Base-by-base conservation (phyloP, 2,888 invertebrate species). In the Brachyptera putata region DNA sequence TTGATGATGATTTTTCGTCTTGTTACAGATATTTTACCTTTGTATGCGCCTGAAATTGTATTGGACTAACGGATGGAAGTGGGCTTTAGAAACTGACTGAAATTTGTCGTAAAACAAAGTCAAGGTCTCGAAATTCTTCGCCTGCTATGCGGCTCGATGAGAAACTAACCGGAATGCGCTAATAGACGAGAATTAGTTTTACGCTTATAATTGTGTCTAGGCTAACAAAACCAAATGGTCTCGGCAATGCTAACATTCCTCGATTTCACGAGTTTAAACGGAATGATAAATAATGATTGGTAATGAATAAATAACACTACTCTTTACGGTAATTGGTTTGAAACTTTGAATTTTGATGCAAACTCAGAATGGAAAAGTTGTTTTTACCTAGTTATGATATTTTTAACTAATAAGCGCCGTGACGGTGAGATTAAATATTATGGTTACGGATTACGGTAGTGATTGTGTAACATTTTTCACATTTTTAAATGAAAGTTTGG, bases 241-340 rank as follows among this genome's bases (percentile, higher is more conserved):
- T 60, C 56, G 14, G 57, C 60, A 61, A 57, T 61, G 60, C 60
- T 61, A 61, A 61, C 53, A 39, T 49, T 41, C 46, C 39, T 46
- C 7, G 24, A 46, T n/a, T n/a, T n/a, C n/a, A 46, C 46, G 3
- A 46, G 9, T 3, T 3, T 24, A 13, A 46, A 46, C 24, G 22
- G 24, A 14, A 4, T 46, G 21, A 46, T 24, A 24, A 21, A 24
- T 41, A 41, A 5, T 3, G 21, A 7, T 18, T 41, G 41, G 14
- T 41, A 41, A 41, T 21, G 21, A 18, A 18, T 41, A 41, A 41
- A 41, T 16, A 41, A 41, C 16, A 37, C 37, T 37, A 2, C 21
- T 18, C 21, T 41, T 41, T 41, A 41, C 21, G 41, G 41, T 41
- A 16, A 41, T 13, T 4, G 41, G 7, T 41, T 3, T 41, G 41